Percentiles rank a stretch among this genome's conserved stretches.
These are phyloP conservation scores for Bombus difficillimus DNA, from an alignment of 1,140 invertebrate genomes.

Conservation along the genomic window DNA sequence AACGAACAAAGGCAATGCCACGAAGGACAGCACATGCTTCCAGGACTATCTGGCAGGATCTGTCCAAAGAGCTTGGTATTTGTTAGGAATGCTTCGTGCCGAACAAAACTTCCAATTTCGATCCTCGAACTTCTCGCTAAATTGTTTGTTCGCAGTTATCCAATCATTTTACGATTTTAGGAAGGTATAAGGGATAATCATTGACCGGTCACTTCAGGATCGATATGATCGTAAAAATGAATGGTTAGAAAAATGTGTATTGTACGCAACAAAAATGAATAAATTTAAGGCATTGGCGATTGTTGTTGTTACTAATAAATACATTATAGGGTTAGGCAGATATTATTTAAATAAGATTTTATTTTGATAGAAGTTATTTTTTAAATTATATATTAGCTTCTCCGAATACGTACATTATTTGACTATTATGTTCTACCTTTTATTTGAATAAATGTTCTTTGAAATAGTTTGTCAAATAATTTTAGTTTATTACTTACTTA, in stretches of 20 bases:
- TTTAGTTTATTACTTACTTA: too few relatives aligned
- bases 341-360: too few relatives aligned
- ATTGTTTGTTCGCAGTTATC: background rate
- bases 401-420: too few relatives aligned
- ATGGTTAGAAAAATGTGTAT: background rate
- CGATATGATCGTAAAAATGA: background rate
- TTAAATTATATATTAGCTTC: too few relatives aligned
- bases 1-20: slow-evolving; percentile 61
- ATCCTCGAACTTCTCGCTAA: slow-evolving; percentile 1
- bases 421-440: too few relatives aligned
- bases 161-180: background rate
- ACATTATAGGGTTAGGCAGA: too few relatives aligned
- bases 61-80: slow-evolving; percentile 40
- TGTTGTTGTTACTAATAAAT: too few relatives aligned
- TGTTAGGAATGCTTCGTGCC: slow-evolving; percentile 47
- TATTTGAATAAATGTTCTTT: too few relatives aligned
- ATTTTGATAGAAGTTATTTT: too few relatives aligned
- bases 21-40: slow-evolving; percentile 41
- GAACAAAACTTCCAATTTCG: slow-evolving; percentile 34
- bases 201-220: background rate
- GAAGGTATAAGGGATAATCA: background rate
- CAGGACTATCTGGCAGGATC: slow-evolving; percentile 60
- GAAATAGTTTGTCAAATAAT: too few relatives aligned
- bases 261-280: background rate
- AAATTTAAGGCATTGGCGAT: background rate